Base-by-base conservation (phyloP, 2,797 vertebrate genomes). In the Semaprochilodus insignis region DNA sequence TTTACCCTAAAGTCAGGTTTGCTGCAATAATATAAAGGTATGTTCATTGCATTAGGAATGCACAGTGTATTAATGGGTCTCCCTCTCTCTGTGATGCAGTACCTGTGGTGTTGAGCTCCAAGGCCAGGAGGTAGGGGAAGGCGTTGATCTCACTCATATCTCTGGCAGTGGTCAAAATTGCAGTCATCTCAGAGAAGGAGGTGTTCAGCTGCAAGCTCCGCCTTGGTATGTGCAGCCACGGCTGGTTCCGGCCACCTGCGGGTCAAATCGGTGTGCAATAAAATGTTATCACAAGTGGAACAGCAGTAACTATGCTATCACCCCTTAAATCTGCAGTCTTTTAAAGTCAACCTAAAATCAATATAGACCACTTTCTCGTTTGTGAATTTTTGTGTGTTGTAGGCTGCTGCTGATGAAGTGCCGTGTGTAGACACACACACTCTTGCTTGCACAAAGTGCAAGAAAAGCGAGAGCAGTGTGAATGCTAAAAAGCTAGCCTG, bases 121-220 rank as follows among this genome's bases (percentile, higher is more conserved):
- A 92, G 7, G 97, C 97, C 71, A 99, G 92, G 83, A 98, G 97
- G 83, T 97, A 96, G 0, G 98, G 98, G 90, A 99, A 99, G n/a
- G 95, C 95, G 0, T 95, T 91, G 60, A 97, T 94, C 88, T 97
- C 96, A 75, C 95, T 95, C 86, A 95, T 95, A 60, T 95, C 96
- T 83, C 94, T 95, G 89, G 97, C 97, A 0, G 96, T 95, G 1
- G 98, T 99, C 85, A 99, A 95, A 1, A 94, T 94, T 0, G 97
- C 97, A 0, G 96, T 96, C 78, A 99, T 95, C 36, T 96, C 95
- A 14, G 94, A 97, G 92, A 98, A 97, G 55, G 97, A 97, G 85
- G 96, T 95, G 89, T 93, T 96, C 85, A 98, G 91, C 70, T 96
- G 95, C 19, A 97, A 95, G 0, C 97, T 96, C 88, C 96, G 96